Base-by-base conservation (phyloP, 2,888 invertebrate species). In the Neria commutata region DNA sequence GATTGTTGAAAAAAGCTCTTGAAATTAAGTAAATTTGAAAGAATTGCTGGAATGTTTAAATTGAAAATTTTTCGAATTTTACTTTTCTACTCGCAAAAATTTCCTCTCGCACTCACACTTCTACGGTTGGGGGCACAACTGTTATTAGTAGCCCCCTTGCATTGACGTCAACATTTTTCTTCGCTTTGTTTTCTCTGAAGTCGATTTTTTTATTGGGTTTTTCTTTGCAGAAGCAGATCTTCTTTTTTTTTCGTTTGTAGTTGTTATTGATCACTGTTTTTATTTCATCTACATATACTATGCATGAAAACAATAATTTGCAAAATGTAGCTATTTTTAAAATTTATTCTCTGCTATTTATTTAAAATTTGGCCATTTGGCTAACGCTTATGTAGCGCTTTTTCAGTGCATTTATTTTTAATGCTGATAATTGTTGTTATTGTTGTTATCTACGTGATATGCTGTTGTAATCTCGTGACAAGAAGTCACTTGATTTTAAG, bases 401-500 rank as follows among this genome's bases (percentile, higher is more conserved):
- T 51, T 24, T 11, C 6, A 10, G 24, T 47, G n/a, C 10, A 8
- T 48, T 48, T 25, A 25, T 26, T 17, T 49, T 19, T 45, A 6
- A 10, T 16, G 25, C 26, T 19, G 14, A 14, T n/a, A 24, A 21
- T 50, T 19, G 10, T 10, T 17, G 17, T 50, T 19, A 2, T 10
- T 17, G 17, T 29, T 8, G 29, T 19, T 50, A 6, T 19, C 19
- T 47, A 24, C n/a, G 21, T 46, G 21, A 21, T 29, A 17, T 33
- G 21, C 21, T 14, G 11, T 33, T 34, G 29, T 37, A 40, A 58
- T 58, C 57, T 52, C 57, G 57, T 58, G 57, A 58, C 53, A 48
- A 29, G n/a, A 40, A 29, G 53, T 58, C 52, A 53, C 25, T 53
- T 58, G 57, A 53, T 53, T 52, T 40, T 48, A n/a, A n/a, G n/a